Conservation (phyloP, 2,797 vertebrate genomes). For the Chiloscyllium punctatum region DNA sequence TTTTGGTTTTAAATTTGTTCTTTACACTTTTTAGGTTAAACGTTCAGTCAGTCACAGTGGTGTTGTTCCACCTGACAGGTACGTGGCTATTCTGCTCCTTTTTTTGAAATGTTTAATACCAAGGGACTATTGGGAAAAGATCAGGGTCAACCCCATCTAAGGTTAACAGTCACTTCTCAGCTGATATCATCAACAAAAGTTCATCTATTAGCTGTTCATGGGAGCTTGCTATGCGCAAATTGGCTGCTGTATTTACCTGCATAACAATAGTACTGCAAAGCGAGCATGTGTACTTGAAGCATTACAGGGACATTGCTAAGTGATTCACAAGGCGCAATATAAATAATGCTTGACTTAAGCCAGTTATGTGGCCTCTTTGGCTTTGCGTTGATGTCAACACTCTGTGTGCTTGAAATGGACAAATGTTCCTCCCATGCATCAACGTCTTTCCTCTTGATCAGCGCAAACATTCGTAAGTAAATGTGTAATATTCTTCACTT, state of each 20-base stretch:
- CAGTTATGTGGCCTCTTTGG: neutral
- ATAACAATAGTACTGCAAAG: neutral
- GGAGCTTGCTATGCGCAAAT: neutral
- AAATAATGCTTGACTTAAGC: neutral
- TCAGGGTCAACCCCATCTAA: too few relatives aligned
- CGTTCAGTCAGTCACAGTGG: constrained; percentile 30
- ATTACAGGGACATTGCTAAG: neutral
- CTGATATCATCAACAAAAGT: neutral
- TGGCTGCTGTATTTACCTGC: neutral
- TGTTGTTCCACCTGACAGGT: constrained; percentile 19
- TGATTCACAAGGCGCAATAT: neutral
- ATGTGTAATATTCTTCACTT: neutral
- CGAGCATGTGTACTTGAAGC: neutral
- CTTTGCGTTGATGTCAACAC: neutral
- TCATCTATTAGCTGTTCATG: neutral
- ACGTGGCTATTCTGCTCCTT: neutral
- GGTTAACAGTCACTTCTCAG: neutral
- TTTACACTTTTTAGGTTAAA: neutral
- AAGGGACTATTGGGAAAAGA: neutral
- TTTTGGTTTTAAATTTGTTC: neutral
- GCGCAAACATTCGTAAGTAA: neutral
- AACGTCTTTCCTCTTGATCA: neutral
- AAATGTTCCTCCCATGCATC: neutral
- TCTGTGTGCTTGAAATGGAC: neutral
- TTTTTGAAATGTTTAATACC: neutral